Base-by-base conservation (phyloP, 2,888 invertebrate species). In the Therioaphis trifolii region DNA sequence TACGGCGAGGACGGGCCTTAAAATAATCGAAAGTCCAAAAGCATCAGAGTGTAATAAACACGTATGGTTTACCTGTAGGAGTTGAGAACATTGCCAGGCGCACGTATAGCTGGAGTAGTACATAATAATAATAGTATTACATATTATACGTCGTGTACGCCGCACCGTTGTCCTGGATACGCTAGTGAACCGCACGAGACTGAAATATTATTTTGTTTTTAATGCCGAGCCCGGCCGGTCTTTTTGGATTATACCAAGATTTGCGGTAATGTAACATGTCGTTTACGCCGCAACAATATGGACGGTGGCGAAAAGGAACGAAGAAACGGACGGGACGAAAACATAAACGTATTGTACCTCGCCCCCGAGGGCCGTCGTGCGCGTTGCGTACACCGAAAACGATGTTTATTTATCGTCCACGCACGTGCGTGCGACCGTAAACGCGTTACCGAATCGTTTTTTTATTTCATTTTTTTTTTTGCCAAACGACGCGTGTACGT, bases 221-320 rank as follows among this genome's bases (percentile, higher is more conserved):
- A 66, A 66, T 77, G 63, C 49, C 49, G 15, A 9, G n/a, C 14
- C 76, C 11, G 27, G 21, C 18, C 27, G 58, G 58, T 63, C 29
- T 63, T 21, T 49, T 63, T n/a, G 76, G 76, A 63, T 63, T 29
- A 63, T 29, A 76, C 63, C 63, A 35, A 77, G 49, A 66, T 77
- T 49, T 66, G 49, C 21, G 63, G 49, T 66, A 77, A 77, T 66
- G 63, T 49, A 46, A 49, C 46, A 49, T 21, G 66, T 63, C 63
- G 35, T 63, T 21, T 35, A 21, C 4, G 29, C 21, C 21, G 35
- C 21, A 27, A 63, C 61, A 21, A 35, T 27, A n/a, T n/a, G n/a
- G 35, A 24, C 12, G 21, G 5, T 21, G 35, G 7, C 35, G n/a
- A 43, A 43, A 55, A 21, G 21, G n/a, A 55, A 55, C 21, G 21